Percentiles rank a stretch among this genome's conserved stretches.
phyloP scores from a whole-genome alignment of 2,113 vertebrate genomes.

The Gallinago undulata region DNA sequence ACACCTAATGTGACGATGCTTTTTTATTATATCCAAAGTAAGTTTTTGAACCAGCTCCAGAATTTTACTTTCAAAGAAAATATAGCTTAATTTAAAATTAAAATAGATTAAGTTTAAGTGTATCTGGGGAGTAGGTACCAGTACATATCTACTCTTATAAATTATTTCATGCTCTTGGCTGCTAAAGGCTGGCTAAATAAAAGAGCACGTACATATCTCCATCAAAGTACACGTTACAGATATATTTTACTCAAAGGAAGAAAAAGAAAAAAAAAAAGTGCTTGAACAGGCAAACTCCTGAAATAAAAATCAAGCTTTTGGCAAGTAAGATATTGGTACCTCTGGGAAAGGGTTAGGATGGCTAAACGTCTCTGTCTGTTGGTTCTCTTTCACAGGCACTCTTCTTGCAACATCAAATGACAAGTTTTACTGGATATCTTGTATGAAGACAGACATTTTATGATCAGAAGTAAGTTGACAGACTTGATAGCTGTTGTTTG shows the following conservation, averaged over 20 bases:
- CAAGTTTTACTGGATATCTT: not conserved
- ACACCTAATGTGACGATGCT: not conserved
- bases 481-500: not conserved
- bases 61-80: slow-evolving; percentile 15
- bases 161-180: not conserved
- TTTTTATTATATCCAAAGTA: slow-evolving; percentile 29
- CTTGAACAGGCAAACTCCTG: not conserved
- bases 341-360: not conserved
- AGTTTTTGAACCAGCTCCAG: not conserved
- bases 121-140: not conserved
- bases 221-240: not conserved
- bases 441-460: not conserved
- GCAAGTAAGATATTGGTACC: not conserved
- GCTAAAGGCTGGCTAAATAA: not conserved
- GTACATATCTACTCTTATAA: not conserved
- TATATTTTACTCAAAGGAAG: not conserved
- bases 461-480: not conserved
- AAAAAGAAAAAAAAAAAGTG: not conserved
- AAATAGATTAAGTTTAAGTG: slow-evolving; percentile 3
- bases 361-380: not conserved
- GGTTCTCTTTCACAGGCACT: not conserved
- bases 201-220: not conserved
- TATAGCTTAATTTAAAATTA: slow-evolving; percentile 29
- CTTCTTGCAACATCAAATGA: not conserved
- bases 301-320: not conserved